These are phyloP conservation scores for Norana najaformis DNA, from an alignment of 2,888 invertebrate species.

Conservation along the genomic window DNA sequence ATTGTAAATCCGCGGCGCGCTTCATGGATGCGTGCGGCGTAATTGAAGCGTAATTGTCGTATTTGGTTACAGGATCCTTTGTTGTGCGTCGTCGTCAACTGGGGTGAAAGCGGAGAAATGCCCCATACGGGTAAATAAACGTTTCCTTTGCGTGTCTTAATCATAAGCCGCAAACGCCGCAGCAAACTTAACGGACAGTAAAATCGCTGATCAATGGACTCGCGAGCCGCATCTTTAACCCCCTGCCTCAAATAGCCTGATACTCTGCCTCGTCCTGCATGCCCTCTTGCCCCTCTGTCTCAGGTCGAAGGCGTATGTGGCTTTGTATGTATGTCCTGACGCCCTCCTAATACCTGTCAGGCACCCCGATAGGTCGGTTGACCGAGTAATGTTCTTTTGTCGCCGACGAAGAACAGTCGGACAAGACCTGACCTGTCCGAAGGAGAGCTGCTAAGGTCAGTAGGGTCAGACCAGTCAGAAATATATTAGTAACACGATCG, in stretches of 20 bases:
- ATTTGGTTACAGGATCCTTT: conserved; percentile 22
- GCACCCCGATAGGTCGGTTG: background rate
- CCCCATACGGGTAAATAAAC: conserved; percentile 26
- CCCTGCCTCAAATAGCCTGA: background rate
- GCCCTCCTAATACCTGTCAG: background rate
- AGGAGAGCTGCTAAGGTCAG: background rate
- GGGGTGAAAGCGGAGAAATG: background rate
- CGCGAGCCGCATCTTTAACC: conserved; percentile 10
- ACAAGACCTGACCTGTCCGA: background rate
- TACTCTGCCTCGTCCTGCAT: background rate
- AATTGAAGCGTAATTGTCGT: conserved; percentile 23
- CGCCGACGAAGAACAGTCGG: background rate
- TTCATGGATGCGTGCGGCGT: conserved; percentile 16
- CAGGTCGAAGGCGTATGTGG: background rate
- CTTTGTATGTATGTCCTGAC: background rate
- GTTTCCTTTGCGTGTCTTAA: conserved; percentile 14
- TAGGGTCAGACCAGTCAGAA: background rate
- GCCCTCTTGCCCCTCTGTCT: background rate
- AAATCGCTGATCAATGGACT: conserved; percentile 1
- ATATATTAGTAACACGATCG: background rate
- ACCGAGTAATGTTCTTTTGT: background rate
- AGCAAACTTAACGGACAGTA: background rate
- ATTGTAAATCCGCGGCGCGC: background rate
- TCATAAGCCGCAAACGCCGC: background rate
- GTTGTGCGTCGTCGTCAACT: background rate